Conservation (phyloP, 2,113 vertebrate species). For the Empidonax alnorum region DNA sequence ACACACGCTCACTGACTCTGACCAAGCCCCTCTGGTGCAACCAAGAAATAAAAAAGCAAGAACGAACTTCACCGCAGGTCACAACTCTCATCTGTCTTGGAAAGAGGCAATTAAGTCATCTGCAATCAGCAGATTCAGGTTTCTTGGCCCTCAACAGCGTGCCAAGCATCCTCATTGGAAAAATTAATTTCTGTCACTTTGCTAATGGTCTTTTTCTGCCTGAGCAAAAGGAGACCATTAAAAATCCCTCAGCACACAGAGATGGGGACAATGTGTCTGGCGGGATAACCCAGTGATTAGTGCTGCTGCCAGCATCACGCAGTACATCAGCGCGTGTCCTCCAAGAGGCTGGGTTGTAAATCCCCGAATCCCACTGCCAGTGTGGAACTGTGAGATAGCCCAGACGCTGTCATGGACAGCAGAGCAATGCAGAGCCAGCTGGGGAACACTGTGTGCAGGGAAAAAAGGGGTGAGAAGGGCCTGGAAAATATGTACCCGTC, state of each 20-base stretch:
- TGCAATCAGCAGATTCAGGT: slow-evolving; percentile 1
- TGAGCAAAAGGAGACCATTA: slow-evolving; percentile 57
- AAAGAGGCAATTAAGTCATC: slow-evolving; percentile 41
- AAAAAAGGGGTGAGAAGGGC: not conserved
- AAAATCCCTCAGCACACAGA: slow-evolving; percentile 7
- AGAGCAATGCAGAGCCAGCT: not conserved
- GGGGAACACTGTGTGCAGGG: not conserved
- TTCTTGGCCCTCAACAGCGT: not conserved
- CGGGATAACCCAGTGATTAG: not conserved
- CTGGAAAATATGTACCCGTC: not conserved
- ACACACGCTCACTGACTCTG: not conserved
- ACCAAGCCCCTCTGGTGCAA: not conserved
- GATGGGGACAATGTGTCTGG: slow-evolving; percentile 52
- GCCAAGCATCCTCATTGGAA: slow-evolving; percentile 31
- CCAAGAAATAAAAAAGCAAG: not conserved
- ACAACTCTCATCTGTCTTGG: not conserved
- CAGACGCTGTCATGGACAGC: not conserved
- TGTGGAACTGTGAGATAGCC: not conserved
- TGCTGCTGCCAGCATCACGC: not conserved
- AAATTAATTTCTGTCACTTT: slow-evolving; percentile 69
- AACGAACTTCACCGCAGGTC: not conserved
- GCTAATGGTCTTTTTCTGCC: slow-evolving; percentile 63
- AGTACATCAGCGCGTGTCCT: not conserved
- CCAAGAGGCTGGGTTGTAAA: not conserved
- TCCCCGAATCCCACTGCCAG: not conserved